These are phyloP conservation scores for Eremophila alpestris DNA, from an alignment of 2,797 vertebrate genomes.

Conservation along the genomic window DNA sequence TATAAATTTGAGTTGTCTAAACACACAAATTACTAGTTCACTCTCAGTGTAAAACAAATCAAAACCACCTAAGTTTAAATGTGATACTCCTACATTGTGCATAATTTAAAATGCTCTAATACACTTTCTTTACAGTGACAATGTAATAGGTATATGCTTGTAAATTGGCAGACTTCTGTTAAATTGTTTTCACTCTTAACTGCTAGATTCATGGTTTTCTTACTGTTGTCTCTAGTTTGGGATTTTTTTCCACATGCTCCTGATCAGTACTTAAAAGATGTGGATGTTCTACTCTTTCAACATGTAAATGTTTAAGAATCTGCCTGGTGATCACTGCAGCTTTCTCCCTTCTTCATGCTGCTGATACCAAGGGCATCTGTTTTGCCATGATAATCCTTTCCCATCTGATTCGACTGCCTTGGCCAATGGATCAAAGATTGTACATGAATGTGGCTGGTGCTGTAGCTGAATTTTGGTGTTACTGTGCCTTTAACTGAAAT, in stretches of 20 bases:
- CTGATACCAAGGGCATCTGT: background rate
- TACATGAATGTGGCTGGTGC: background rate
- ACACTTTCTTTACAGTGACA: background rate
- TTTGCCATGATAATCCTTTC: background rate
- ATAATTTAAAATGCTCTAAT: background rate
- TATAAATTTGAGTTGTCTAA: background rate
- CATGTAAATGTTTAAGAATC: background rate
- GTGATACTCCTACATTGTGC: background rate
- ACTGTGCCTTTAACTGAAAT: background rate
- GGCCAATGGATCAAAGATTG: background rate
- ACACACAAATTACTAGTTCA: background rate
- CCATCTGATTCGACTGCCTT: fast-evolving
- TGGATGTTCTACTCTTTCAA: background rate
- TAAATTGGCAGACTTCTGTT: background rate
- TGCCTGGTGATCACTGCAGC: background rate
- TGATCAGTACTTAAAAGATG: background rate
- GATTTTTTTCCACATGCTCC: fast-evolving
- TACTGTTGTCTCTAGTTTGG: background rate
- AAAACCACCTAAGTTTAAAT: background rate
- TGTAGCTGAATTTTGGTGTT: background rate
- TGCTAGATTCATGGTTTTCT: background rate
- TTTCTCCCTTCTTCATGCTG: background rate
- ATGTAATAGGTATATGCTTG: background rate
- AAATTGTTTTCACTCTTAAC: background rate
- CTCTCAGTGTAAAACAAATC: background rate